Conservation (phyloP, 1,140 invertebrate genomes). For the Drosophila athabasca region DNA sequence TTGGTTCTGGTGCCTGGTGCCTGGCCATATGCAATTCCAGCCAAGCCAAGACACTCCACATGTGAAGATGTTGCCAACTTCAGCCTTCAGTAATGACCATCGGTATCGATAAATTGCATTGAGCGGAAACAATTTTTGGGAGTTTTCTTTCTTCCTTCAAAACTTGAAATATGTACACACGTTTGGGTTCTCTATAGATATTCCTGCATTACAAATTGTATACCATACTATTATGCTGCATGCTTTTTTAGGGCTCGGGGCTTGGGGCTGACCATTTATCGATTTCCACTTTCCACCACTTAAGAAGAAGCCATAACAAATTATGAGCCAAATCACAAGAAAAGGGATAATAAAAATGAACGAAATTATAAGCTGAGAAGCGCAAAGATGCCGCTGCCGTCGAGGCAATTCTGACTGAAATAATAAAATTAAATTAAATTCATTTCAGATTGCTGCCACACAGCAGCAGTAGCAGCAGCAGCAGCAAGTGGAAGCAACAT, state of each 20-base stretch:
- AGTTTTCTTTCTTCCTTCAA: neutral
- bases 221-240: too few species aligned
- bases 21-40: slow-evolving; percentile 59
- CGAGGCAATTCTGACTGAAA: slow-evolving; percentile 71
- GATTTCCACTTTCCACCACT: slow-evolving; percentile 32
- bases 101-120: slow-evolving; percentile 60
- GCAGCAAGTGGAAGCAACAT: slow-evolving; percentile 8
- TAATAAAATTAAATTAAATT: slow-evolving; percentile 81
- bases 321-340: slow-evolving; percentile 47
- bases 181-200: too few species aligned
- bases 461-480: slow-evolving; percentile 32
- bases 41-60: slow-evolving; percentile 27
- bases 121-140: slow-evolving; percentile 5
- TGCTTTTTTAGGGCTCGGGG: too few species aligned
- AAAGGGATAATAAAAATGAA: slow-evolving; percentile 58
- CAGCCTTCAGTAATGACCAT: slow-evolving; percentile 58
- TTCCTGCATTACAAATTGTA: too few species aligned
- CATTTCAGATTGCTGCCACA: slow-evolving; percentile 70
- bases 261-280: neutral
- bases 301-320: slow-evolving; percentile 58
- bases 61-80: slow-evolving; percentile 54
- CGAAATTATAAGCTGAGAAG: slow-evolving; percentile 64
- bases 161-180: too few species aligned
- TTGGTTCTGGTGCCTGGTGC: slow-evolving; percentile 36
- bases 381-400: slow-evolving; percentile 41